Evolutionary conservation across 2,888 invertebrate species (phyloP), one percentile per base, ranked within the genome.

Genomic region (Heliothis peltigera): DNA sequence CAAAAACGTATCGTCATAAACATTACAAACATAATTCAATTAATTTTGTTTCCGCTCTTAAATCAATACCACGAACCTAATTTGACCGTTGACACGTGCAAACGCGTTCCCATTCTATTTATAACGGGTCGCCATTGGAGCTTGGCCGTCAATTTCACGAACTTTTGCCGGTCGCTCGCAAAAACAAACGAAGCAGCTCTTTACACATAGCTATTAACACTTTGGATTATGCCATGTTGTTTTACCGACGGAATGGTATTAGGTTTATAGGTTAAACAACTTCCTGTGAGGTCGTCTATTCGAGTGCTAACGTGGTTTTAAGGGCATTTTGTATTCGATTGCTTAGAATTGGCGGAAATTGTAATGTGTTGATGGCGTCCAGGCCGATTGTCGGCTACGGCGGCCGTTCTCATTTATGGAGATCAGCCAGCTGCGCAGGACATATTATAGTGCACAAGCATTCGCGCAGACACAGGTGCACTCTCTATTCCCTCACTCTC

Each of bases 191-290:
- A 48, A 48, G 32, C 59, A 18, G n/a, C 42, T 48, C 59, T 58
- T 19, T 10, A 60, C 12, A 43, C 21, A 70, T 32, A 19, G 62
- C 35, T 70, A 42, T 70, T 52, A 55, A 48, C 43, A 43, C 18
- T 15, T 21, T 15, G 25, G 43, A 39, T 48, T 43, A 48, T 21
- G 21, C 12, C 35, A 12, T 59, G 59, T 65, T 49, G 44, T 61
- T 28, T 39, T 21, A 17, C 10, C n/a, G n/a, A 42, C n/a, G 42
- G 21, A 46, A 46, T 19, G 19, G 19, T 8, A 52, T 52, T 53
- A 48, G 42, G 62, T 70, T 61, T 52, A 35, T 69, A 60, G 52
- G 70, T 61, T 35, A 35, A 69, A 53, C 32, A 52, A 42, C n/a
- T 69, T 61, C 47, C 52, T 5, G 21, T 53, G n/a, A 28, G n/a